phyloP scores from a whole-genome alignment of 1,140 invertebrate genomes.

The Halyomorpha halys region DNA sequence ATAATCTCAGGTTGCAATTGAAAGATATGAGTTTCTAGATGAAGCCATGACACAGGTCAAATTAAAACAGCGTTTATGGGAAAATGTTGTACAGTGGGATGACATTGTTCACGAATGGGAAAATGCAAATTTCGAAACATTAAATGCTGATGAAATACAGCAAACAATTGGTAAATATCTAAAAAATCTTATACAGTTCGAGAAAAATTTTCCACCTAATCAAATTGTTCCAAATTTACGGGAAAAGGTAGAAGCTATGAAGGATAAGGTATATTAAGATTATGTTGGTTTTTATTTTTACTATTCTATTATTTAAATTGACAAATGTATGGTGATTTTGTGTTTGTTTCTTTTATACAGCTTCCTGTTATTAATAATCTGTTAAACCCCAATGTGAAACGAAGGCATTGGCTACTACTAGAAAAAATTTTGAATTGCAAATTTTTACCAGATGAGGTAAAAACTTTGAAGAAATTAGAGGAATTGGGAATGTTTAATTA shows the following conservation, averaged over 20 bases:
- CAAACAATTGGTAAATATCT: constrained; percentile 51
- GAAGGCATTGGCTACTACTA: constrained; percentile 72
- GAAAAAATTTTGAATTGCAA: constrained; percentile 59
- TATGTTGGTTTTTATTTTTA: neutral
- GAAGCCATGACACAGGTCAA: constrained; percentile 65
- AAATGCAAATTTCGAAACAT: constrained; percentile 49
- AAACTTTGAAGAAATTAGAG: constrained; percentile 55
- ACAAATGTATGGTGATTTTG: too few relatives aligned
- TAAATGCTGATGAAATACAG: constrained; percentile 61
- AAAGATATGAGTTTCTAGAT: constrained; percentile 66
- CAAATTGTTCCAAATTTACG: constrained; percentile 62
- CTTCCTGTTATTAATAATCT: constrained; percentile 62
- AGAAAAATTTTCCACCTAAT: constrained; percentile 50
- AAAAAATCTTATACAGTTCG: constrained; percentile 47
- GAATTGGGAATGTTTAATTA: constrained; percentile 60
- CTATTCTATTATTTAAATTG: neutral
- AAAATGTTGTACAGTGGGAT: constrained; percentile 61
- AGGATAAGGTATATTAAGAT: constrained; percentile 47
- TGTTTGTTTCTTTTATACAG: constrained; percentile 36
- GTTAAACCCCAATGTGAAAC: constrained; percentile 58
- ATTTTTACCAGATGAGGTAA: constrained; percentile 52
- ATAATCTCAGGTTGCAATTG: constrained; percentile 51
- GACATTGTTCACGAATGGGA: constrained; percentile 49
- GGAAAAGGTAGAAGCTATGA: constrained; percentile 62
- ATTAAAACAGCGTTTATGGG: constrained; percentile 65